Percentiles rank a stretch among this genome's conserved stretches.
phyloP scores from a whole-genome alignment of 2,888 invertebrate species.

The Eupsilia transversa region DNA sequence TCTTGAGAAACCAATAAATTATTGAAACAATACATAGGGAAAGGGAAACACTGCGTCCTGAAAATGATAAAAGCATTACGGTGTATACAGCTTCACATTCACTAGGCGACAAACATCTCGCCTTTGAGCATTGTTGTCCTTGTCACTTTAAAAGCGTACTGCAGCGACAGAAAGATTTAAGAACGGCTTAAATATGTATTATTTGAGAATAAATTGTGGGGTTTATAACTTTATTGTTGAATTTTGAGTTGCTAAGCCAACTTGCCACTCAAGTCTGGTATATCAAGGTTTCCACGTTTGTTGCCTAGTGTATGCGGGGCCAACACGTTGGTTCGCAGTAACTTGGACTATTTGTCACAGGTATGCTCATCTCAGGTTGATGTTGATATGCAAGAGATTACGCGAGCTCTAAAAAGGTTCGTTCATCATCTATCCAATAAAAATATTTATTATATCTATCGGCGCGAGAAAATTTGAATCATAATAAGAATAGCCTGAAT shows the following conservation, averaged over 20 bases:
- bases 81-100: slow-evolving; percentile 9
- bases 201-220: background rate
- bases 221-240: background rate
- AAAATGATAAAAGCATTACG: slow-evolving; percentile 35
- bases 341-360: slow-evolving; percentile 41
- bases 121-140: background rate
- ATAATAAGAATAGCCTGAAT: background rate
- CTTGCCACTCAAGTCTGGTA: background rate
- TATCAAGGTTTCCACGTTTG: slow-evolving; percentile 7
- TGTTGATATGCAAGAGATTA: slow-evolving; percentile 40
- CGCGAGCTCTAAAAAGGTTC: slow-evolving; percentile 38
- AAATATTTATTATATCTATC: slow-evolving; percentile 32
- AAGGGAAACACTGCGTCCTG: background rate
- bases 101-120: slow-evolving; percentile 39
- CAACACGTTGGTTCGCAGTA: slow-evolving; percentile 39
- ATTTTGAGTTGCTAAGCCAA: background rate
- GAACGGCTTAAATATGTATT: background rate
- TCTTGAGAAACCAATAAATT: background rate
- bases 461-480: slow-evolving; percentile 28
- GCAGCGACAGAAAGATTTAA: background rate
- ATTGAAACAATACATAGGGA: background rate
- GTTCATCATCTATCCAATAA: slow-evolving; percentile 26
- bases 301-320: slow-evolving; percentile 34
- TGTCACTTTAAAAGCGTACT: slow-evolving; percentile 6
- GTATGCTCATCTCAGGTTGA: slow-evolving; percentile 42